phyloP scores from a whole-genome alignment of 2,797 vertebrate species.

The Sebastes reedi region DNA sequence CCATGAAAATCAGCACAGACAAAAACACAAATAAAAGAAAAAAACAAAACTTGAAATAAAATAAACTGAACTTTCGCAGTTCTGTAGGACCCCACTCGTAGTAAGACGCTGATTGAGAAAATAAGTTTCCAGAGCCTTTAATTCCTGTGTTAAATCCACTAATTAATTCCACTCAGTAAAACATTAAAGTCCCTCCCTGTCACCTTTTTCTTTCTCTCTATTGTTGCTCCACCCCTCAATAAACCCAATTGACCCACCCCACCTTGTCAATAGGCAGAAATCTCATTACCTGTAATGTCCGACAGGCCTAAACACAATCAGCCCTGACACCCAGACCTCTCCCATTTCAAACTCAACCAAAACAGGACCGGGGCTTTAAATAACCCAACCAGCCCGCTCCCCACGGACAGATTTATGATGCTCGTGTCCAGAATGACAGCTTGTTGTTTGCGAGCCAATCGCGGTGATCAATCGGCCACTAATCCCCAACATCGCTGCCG shows the following conservation, averaged over 20 bases:
- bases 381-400: constrained; percentile 70
- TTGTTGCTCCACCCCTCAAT: background rate
- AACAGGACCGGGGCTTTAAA: constrained; percentile 57
- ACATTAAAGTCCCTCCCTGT: background rate
- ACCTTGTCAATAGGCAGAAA: constrained; percentile 57
- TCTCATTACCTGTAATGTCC: constrained; percentile 65
- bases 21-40: background rate
- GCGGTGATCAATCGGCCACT: constrained; percentile 66
- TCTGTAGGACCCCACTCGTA: background rate
- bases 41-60: background rate
- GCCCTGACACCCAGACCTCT: constrained; percentile 39
- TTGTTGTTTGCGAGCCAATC: constrained; percentile 62
- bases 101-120: background rate
- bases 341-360: constrained; percentile 54
- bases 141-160: background rate
- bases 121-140: background rate
- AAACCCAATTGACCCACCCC: constrained; percentile 9
- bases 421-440: constrained; percentile 38
- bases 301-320: constrained; percentile 66
- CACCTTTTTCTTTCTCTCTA: background rate
- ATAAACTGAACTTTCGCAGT: background rate
- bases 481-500: constrained; percentile 32
- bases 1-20: background rate
- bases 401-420: constrained; percentile 66
- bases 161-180: background rate